A percentile compares a stretch with the other conserved stretches of the same genome.
Evolutionary conservation across 2,113 vertebrate genomes (phyloP).

Genomic region (Indicator indicator): DNA sequence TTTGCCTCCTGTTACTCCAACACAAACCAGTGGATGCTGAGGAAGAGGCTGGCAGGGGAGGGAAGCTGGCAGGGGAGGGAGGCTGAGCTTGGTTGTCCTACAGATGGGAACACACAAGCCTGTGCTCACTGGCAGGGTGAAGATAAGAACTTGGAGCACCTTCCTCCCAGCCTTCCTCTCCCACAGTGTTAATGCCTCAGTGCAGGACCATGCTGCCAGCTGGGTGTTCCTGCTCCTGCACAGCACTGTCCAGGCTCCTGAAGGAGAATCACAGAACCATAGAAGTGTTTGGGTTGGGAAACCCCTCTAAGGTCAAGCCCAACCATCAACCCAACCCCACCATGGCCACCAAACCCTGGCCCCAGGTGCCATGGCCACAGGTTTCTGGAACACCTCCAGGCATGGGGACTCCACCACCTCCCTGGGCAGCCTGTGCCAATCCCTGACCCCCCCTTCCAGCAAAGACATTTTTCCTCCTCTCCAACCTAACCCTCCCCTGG

Average conservation of each 20-base stretch:
- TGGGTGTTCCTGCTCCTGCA: background rate
- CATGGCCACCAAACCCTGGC: too few relatives aligned
- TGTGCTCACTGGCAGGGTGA: background rate
- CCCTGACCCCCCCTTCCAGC: too few relatives aligned
- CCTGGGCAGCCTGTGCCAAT: too few relatives aligned
- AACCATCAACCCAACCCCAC: too few relatives aligned
- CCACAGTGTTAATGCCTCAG: background rate
- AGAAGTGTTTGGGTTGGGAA: too few relatives aligned
- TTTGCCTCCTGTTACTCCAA: background rate
- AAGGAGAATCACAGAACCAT: background rate
- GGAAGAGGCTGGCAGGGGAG: accelerated
- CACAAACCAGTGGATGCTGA: background rate
- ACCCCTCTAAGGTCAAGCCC: too few relatives aligned
- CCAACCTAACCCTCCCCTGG: too few relatives aligned
- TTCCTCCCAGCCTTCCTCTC: background rate
- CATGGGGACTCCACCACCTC: too few relatives aligned
- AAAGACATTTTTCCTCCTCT: too few relatives aligned
- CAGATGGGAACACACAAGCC: background rate
- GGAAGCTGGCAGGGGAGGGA: accelerated
- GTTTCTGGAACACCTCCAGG: too few relatives aligned
- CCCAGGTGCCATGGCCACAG: too few relatives aligned
- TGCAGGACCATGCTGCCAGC: accelerated
- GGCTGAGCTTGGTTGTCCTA: background rate
- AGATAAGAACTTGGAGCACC: background rate
- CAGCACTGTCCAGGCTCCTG: background rate